These are phyloP conservation scores for Alviniconcha strummeri DNA, from an alignment of 2,888 invertebrate species.

Conservation along the genomic window DNA sequence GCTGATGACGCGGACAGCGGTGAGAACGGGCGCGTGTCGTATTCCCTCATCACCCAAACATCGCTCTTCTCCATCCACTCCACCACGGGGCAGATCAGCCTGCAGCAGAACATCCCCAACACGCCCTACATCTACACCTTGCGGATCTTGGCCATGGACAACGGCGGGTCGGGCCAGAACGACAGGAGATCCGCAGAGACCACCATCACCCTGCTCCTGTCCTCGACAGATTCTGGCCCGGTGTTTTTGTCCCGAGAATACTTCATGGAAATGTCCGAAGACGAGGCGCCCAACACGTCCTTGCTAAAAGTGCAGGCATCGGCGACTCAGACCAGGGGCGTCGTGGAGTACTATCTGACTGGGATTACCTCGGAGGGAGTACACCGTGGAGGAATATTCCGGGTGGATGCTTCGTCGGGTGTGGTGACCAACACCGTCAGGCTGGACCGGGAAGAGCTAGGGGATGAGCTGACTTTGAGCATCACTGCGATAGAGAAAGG, in stretches of 20 bases:
- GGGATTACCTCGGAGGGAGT: conserved; percentile 76
- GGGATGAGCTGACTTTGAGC: conserved; percentile 58
- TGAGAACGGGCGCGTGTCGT: conserved; percentile 93
- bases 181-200: conserved; percentile 28
- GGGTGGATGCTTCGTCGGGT: conserved; percentile 58
- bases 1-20: conserved; percentile 93
- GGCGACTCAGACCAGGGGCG: conserved; percentile 43
- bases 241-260: conserved; percentile 70
- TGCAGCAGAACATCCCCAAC: conserved; percentile 34
- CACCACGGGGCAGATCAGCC: conserved; percentile 37
- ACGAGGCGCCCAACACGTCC: conserved; percentile 90
- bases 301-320: conserved; percentile 82
- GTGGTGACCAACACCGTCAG: conserved; percentile 50
- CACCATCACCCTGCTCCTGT: conserved; percentile 35
- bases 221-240: conserved; percentile 47
- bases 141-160: conserved; percentile 52
- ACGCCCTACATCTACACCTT: conserved; percentile 47
- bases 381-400: conserved; percentile 55
- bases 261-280: conserved; percentile 89
- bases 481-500: conserved; percentile 62
- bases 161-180: conserved; percentile 38
- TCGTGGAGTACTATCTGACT: conserved; percentile 92
- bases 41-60: conserved; percentile 32
- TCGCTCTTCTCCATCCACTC: conserved; percentile 39
- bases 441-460: conserved; percentile 63